A percentile compares a stretch with the other conserved stretches of the same genome.
phyloP scores from a whole-genome alignment of 1,140 invertebrate genomes.

The Bombus cullumanus region DNA sequence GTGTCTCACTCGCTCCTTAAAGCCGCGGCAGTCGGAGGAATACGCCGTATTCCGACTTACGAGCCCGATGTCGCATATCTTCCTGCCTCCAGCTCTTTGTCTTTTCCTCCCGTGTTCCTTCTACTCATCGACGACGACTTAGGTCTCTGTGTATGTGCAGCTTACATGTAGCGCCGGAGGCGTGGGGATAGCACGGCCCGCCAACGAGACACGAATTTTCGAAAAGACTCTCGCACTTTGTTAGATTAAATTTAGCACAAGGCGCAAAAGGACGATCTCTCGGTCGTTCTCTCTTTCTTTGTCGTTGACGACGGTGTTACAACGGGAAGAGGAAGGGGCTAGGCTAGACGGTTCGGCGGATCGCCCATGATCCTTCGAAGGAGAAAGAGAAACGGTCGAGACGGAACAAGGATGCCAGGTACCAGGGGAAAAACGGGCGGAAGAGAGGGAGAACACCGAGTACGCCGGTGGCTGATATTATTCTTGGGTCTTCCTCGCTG shows the following conservation, averaged over 20 bases:
- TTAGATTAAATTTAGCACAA: conserved; percentile 67
- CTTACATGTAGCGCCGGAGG: conserved; percentile 29
- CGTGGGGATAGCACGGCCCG: conserved; percentile 4
- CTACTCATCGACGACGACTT: conserved; percentile 17
- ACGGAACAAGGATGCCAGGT: conserved; percentile 40
- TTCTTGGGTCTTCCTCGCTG: conserved; percentile 80
- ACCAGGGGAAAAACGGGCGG: conserved; percentile 16
- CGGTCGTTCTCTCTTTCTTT: background rate
- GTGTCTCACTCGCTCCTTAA: conserved; percentile 13
- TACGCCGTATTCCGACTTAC: conserved; percentile 62
- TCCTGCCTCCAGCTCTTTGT: conserved; percentile 44
- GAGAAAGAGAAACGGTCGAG: conserved; percentile 30
- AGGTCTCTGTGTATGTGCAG: background rate
- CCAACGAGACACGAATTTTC: conserved; percentile 66
- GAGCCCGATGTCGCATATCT: conserved; percentile 33
- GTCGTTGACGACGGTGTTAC: background rate
- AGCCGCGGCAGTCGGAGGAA: conserved; percentile 29
- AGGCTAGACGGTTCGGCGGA: conserved; percentile 40
- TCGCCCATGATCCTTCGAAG: background rate
- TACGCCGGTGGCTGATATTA: conserved; percentile 79
- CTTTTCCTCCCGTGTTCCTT: conserved; percentile 21
- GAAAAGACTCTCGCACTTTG: conserved; percentile 52
- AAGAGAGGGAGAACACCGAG: conserved; percentile 52
- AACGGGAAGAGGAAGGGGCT: background rate
- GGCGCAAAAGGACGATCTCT: conserved; percentile 47